These are phyloP conservation scores for Axinella damicornis DNA, from an alignment of 37 sponge, comb jelly and placozoan species.

Conservation along the genomic window DNA sequence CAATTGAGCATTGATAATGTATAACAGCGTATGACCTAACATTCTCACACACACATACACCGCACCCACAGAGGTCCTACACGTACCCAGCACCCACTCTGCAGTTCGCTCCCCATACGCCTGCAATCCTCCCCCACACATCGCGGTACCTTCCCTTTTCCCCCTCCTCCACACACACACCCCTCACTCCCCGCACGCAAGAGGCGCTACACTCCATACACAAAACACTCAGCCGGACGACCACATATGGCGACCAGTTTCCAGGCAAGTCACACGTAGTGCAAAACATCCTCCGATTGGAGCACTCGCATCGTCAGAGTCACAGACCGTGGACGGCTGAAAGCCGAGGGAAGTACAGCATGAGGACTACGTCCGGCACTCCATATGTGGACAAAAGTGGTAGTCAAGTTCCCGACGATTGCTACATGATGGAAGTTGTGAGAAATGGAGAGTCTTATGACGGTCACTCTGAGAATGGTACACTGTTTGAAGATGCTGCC, in stretches of 20 bases:
- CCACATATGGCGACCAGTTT: constrained; percentile 37
- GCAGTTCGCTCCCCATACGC: constrained; percentile 14
- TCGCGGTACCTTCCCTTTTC: no score
- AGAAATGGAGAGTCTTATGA: no score
- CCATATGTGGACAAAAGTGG: no score
- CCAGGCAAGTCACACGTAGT: background rate
- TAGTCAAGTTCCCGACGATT: no score
- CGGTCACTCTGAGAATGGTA: no score
- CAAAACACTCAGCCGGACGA: constrained; percentile 1
- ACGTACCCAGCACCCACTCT: constrained; percentile 69
- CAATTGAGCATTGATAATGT: no score
- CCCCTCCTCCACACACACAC: background rate
- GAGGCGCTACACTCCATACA: constrained; percentile 31
- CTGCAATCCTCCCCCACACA: no score
- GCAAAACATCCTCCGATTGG: background rate
- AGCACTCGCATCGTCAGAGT: background rate
- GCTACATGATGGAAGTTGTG: no score
- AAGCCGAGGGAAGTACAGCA: constrained; percentile 29
- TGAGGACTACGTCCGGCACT: background rate
- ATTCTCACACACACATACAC: background rate
- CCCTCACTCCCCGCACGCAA: constrained; percentile 19
- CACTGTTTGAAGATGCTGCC: no score
- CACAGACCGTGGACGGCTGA: constrained; percentile 22
- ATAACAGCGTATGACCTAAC: no score
- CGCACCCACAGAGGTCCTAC: constrained; percentile 47